phyloP scores from a whole-genome alignment of 1,140 invertebrate species.

The Holcopasites calliopsidis region DNA sequence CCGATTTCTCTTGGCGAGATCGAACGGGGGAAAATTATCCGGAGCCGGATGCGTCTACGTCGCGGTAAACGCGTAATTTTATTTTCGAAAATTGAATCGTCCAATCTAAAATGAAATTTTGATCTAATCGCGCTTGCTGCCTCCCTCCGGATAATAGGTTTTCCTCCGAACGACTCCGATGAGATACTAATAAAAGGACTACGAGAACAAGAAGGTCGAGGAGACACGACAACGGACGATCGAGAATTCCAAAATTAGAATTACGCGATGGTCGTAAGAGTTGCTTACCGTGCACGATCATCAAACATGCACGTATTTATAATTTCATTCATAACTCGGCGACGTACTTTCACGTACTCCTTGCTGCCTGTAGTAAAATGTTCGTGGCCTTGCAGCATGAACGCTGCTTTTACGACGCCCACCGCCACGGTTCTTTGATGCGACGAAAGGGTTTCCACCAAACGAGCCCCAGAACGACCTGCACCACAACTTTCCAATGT shows the following conservation, averaged over 20 bases:
- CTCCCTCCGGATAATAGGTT: no score
- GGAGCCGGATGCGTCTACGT: no score
- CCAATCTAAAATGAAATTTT: no score
- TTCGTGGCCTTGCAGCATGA: constrained; percentile 14
- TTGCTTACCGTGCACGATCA: constrained; percentile 61
- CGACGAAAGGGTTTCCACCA: background rate
- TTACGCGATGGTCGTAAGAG: constrained; percentile 12
- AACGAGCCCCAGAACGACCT: background rate
- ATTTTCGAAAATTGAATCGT: no score
- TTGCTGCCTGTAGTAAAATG: constrained; percentile 20
- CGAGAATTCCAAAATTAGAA: constrained; percentile 51
- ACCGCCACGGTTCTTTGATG: constrained; percentile 23
- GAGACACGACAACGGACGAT: background rate
- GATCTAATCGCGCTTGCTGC: no score
- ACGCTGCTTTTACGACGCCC: constrained; percentile 16
- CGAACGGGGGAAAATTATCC: no score
- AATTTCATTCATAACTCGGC: constrained; percentile 66
- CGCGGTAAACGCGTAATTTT: no score
- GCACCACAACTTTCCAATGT: no score
- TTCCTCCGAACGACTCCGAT: no score
- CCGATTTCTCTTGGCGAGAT: background rate
- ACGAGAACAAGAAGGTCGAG: background rate
- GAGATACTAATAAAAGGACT: no score
- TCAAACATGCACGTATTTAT: constrained; percentile 61
- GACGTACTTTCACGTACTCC: constrained; percentile 48